Base-by-base conservation (phyloP, 35 echinoderm and acorn worm genomes). In the Diadema setosum region DNA sequence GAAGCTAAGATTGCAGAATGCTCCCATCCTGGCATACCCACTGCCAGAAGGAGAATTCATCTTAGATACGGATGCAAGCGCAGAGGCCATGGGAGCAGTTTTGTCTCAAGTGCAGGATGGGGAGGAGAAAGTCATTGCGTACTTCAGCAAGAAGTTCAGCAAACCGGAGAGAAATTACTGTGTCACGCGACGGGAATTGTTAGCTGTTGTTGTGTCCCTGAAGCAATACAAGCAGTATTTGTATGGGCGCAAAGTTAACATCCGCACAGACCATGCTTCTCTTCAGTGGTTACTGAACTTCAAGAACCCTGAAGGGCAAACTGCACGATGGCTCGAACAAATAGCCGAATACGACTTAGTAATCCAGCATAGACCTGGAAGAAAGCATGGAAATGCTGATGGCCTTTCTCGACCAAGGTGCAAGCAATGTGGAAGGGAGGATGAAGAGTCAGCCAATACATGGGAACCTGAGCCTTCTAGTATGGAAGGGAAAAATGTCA, bases 11-110 rank as follows among this genome's bases (percentile, higher is more conserved):
- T 45, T 96, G 46, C 73, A 32, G 5, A 70, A 88, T 8, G 42
- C 89, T 14, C 94, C 84, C 16, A 87, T 92, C n/a, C 42, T 96
- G 26, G 41, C 75, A 11, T 96, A 88, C 37, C 94, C 94, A 18
- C 42, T 45, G 5, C 17, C 46, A 44, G 40, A 75, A 33, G 85
- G 25, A 3, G 23, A 43, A 7, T 95, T 92, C 58, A 65, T 96
- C 25, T n/a, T n/a, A n/a, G n/a, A n/a, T n/a, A n/a, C n/a, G n/a
- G n/a, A n/a, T n/a, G n/a, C n/a, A n/a, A n/a, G n/a, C n/a, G n/a
- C n/a, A n/a, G n/a, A n/a, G n/a, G n/a, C n/a, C n/a, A n/a, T n/a
- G n/a, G n/a, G n/a, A n/a, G n/a, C n/a, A n/a, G n/a, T n/a, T n/a
- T n/a, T n/a, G n/a, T n/a, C n/a, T n/a, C n/a, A n/a, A n/a, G 59